These are phyloP conservation scores for Crenuchus spilurus DNA, from an alignment of 2,797 vertebrate genomes.

Conservation along the genomic window DNA sequence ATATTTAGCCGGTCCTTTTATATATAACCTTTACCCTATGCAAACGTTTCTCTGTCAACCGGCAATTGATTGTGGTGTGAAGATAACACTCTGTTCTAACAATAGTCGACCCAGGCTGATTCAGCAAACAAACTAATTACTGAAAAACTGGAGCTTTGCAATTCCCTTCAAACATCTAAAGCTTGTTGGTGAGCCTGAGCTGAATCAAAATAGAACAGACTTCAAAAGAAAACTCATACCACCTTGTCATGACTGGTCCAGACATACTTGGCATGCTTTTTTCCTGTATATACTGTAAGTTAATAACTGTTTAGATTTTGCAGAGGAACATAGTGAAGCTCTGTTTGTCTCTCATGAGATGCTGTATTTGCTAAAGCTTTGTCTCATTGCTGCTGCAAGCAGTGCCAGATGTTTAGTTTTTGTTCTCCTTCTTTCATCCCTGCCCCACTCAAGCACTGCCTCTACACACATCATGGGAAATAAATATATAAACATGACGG, in stretches of 20 bases:
- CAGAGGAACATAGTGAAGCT: not conserved
- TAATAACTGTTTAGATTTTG: constrained; percentile 16
- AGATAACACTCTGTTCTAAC: not conserved
- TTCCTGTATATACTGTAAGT: constrained; percentile 35
- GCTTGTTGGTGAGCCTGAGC: constrained; percentile 1
- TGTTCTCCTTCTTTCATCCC: constrained; percentile 35
- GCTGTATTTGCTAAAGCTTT: constrained; percentile 35
- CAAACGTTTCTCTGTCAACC: not conserved
- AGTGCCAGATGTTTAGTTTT: constrained; percentile 61
- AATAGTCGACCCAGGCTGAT: constrained; percentile 22
- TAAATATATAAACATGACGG: constrained; percentile 55
- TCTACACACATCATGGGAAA: constrained; percentile 51
- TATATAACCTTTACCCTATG: constrained; percentile 8
- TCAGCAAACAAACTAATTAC: constrained; percentile 42
- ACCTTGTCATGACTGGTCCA: constrained; percentile 33
- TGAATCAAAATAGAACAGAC: not conserved
- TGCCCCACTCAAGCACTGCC: constrained; percentile 37
- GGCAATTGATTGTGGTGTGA: not conserved
- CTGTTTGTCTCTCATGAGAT: constrained; percentile 37
- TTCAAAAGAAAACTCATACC: not conserved
- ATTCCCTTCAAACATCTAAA: constrained; percentile 17
- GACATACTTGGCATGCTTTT: not conserved
- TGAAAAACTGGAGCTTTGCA: constrained; percentile 15
- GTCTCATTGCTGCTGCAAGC: constrained; percentile 38
- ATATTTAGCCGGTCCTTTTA: constrained; percentile 6